These are phyloP conservation scores for Dryomyza anilis DNA, from an alignment of 2,888 invertebrate species.

Conservation along the genomic window DNA sequence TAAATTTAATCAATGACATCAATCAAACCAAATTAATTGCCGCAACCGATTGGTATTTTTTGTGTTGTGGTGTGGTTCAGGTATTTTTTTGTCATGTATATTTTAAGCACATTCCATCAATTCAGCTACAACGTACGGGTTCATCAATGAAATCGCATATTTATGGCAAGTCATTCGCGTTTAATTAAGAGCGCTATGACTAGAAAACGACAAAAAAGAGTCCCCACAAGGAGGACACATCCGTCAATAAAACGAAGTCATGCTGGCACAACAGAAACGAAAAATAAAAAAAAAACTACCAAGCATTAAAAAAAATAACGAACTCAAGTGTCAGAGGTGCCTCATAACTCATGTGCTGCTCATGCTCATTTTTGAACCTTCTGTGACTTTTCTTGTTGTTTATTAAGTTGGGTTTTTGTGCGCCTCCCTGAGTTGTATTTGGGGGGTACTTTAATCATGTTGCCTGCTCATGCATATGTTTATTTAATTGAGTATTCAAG, in stretches of 20 bases:
- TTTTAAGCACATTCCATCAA: neutral
- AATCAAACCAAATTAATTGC: no score
- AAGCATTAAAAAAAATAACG: no score
- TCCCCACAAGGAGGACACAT: neutral
- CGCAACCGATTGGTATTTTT: no score
- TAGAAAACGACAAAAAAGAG: neutral
- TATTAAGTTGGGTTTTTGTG: no score
- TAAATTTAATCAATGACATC: no score
- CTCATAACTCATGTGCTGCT: no score
- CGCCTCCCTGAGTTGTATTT: neutral
- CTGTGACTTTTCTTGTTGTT: neutral
- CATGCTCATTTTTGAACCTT: neutral
- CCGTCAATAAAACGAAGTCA: no score
- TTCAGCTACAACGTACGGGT: neutral
- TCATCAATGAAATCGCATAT: constrained; percentile 44
- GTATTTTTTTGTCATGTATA: neutral
- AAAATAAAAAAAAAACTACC: no score
- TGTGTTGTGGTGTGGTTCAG: no score
- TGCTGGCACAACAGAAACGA: no score
- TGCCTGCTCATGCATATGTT: neutral
- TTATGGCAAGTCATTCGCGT: constrained; percentile 54
- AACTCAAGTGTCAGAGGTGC: constrained; percentile 6
- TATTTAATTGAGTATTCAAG: constrained; percentile 3
- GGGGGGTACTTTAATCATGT: neutral
- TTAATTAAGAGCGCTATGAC: constrained; percentile 51